Percentiles rank a stretch among this genome's conserved stretches.
phyloP scores from a whole-genome alignment of 2,797 vertebrate genomes.

The Sebastes matsubarae region DNA sequence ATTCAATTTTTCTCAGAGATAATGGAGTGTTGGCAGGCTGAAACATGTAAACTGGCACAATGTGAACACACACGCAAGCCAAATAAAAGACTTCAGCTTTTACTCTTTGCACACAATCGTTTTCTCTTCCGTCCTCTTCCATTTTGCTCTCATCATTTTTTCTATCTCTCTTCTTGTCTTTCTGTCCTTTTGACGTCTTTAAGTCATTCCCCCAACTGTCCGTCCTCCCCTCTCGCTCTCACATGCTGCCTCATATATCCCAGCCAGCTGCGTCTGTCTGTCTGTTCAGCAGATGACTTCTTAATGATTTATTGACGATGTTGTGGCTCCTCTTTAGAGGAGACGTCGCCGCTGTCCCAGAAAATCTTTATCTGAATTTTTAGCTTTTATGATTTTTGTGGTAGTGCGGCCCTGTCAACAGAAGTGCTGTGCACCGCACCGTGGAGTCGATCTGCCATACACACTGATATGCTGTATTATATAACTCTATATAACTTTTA shows the following conservation, averaged over 20 bases:
- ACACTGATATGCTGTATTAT: neutral
- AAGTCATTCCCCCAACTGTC: neutral
- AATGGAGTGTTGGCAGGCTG: constrained; percentile 8
- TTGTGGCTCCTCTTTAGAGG: constrained; percentile 13
- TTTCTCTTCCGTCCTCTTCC: neutral
- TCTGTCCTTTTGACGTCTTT: neutral
- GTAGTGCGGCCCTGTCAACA: neutral
- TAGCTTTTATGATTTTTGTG: neutral
- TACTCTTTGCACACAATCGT: neutral
- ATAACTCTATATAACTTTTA: neutral
- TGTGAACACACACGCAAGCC: neutral
- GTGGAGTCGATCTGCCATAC: neutral
- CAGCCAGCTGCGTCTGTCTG: neutral
- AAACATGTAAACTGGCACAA: neutral
- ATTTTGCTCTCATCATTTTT: neutral
- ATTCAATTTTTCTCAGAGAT: neutral
- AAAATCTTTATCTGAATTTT: constrained; percentile 25
- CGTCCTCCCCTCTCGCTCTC: neutral
- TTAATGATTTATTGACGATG: constrained; percentile 46
- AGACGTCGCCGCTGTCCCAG: neutral
- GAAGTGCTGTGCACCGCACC: neutral
- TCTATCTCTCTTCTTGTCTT: neutral
- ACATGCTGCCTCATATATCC: neutral
- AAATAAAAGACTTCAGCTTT: neutral
- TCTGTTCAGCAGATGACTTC: constrained; percentile 24